Evolutionary conservation across 2,797 vertebrate species (phyloP).

Genomic region (Australoheros facetus): DNA sequence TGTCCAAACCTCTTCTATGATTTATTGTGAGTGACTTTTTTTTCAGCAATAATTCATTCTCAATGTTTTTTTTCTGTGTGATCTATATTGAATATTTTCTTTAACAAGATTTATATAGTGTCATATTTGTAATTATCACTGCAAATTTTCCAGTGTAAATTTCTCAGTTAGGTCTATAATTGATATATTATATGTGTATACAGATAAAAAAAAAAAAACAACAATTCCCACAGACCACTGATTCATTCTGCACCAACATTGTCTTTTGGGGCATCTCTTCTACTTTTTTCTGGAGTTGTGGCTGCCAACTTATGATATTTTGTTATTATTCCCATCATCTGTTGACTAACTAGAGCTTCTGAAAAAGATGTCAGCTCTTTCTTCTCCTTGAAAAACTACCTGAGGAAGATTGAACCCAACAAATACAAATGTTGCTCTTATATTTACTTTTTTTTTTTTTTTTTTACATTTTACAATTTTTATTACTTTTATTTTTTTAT

Average conservation of each 20-base stretch:
- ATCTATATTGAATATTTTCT: background rate
- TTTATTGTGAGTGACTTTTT: background rate
- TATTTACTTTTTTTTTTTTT: too few species aligned
- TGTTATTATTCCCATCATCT: background rate
- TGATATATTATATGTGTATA: background rate
- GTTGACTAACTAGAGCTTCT: background rate
- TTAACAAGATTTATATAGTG: background rate
- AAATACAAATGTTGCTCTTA: background rate
- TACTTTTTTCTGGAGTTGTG: background rate
- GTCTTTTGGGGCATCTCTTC: too few species aligned
- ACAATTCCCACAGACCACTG: too few species aligned
- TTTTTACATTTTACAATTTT: background rate
- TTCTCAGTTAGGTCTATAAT: background rate
- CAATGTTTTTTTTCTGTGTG: rapidly evolving
- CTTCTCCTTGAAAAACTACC: background rate
- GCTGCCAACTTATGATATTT: background rate
- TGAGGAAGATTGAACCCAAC: rapidly evolving
- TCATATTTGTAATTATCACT: background rate
- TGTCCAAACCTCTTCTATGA: background rate
- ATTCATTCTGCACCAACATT: too few species aligned
- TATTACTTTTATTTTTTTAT: background rate
- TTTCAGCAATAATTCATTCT: background rate
- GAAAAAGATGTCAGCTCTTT: background rate
- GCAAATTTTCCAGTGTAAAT: background rate
- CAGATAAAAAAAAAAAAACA: too few species aligned